Conservation (phyloP, 1,140 invertebrate species). For the Arion vulgaris region DNA sequence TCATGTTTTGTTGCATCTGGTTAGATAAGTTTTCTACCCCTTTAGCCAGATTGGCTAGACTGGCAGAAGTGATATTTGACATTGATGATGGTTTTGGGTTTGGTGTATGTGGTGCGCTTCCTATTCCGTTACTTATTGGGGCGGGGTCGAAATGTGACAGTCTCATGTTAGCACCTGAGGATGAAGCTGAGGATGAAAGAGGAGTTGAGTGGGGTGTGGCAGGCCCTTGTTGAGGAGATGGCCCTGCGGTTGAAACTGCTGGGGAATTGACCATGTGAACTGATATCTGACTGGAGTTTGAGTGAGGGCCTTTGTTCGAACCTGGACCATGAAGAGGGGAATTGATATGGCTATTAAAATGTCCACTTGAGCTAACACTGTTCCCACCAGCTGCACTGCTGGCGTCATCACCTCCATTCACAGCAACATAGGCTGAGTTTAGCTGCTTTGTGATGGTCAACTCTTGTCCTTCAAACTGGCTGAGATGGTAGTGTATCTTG, state of each 20-base stretch:
- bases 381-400: constrained; percentile 32
- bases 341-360: constrained; percentile 36
- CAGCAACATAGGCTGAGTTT: constrained; percentile 75
- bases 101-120: constrained; percentile 49
- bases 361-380: neutral
- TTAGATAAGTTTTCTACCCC: constrained; percentile 71
- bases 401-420: constrained; percentile 25
- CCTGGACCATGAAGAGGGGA: constrained; percentile 35
- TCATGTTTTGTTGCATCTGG: constrained; percentile 73
- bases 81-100: constrained; percentile 55
- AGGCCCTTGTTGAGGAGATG: constrained; percentile 48
- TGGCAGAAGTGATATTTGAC: constrained; percentile 72
- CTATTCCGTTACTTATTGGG: constrained; percentile 40
- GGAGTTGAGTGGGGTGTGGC: constrained; percentile 43
- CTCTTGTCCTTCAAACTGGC: constrained; percentile 96
- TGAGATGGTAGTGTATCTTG: constrained; percentile 91
- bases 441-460: constrained; percentile 96
- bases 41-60: constrained; percentile 71
- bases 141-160: constrained; percentile 67
- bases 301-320: constrained; percentile 58
- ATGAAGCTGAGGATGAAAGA: constrained; percentile 48
- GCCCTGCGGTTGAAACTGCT: constrained; percentile 17
- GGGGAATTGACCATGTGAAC: constrained; percentile 38
- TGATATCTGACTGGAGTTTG: constrained; percentile 67
- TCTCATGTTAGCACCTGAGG: constrained; percentile 64